A percentile compares a stretch with the other conserved stretches of the same genome.
Evolutionary conservation across 2,113 vertebrate genomes (phyloP).

Genomic region (Marmota flaviventris): DNA sequence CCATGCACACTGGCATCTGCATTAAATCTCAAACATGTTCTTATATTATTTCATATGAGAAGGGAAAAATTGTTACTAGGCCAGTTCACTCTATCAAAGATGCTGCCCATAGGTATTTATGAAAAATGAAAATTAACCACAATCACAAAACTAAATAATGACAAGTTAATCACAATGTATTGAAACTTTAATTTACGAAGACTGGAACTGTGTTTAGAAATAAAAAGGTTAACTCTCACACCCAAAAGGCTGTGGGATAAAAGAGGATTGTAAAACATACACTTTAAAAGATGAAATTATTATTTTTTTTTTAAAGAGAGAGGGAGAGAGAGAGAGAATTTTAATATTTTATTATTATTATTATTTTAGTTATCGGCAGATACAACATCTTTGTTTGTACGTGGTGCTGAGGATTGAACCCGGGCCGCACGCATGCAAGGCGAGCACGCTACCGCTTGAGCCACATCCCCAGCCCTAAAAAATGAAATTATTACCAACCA

Average conservation of each 20-base stretch:
- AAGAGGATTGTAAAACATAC: background rate
- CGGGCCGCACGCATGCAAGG: too few relatives aligned
- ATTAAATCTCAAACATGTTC: background rate
- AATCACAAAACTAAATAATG: conserved; percentile 41
- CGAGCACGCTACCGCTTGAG: too few relatives aligned
- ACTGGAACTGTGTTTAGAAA: background rate
- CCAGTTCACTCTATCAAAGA: background rate
- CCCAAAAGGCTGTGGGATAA: background rate
- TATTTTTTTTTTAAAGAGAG: background rate
- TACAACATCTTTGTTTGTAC: too few relatives aligned
- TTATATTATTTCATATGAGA: background rate
- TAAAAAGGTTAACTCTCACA: conserved; percentile 20
- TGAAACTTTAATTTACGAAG: conserved; percentile 44
- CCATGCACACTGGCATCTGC: background rate
- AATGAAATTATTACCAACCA: background rate
- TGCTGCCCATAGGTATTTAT: background rate
- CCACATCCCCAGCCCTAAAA: background rate
- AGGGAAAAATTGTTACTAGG: background rate
- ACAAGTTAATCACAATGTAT: background rate
- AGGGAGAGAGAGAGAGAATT: too few relatives aligned
- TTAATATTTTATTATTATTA: too few relatives aligned
- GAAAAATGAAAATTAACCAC: conserved; percentile 27
- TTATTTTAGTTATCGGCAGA: too few relatives aligned
- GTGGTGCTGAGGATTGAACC: too few relatives aligned
- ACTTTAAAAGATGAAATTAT: background rate